These are phyloP conservation scores for Aculops lycopersici DNA, from an alignment of 1,140 invertebrate genomes.

Conservation along the genomic window DNA sequence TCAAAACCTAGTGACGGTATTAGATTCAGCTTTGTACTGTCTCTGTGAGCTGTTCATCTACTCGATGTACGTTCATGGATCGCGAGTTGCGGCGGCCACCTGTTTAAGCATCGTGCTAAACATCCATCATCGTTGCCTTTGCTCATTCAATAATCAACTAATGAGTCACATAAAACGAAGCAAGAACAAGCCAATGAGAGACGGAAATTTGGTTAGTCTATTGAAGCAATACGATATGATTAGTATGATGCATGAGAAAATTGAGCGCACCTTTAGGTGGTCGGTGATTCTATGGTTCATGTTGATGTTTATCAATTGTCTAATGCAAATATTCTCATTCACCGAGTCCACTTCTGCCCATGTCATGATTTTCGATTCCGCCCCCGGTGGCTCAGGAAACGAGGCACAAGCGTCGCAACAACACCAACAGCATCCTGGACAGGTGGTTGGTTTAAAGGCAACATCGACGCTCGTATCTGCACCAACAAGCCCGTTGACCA, in stretches of 20 bases:
- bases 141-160: neutral
- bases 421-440: no score
- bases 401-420: no score
- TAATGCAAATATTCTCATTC: neutral
- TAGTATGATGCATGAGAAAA: neutral
- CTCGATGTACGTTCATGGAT: neutral
- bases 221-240: neutral
- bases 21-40: no score
- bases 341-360: no score
- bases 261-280: neutral
- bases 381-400: no score
- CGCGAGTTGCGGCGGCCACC: neutral
- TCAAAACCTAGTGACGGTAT: no score
- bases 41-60: no score
- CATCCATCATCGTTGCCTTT: neutral
- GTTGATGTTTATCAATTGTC: neutral
- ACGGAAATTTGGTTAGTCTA: neutral
- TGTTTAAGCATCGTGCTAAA: neutral
- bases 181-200: neutral
- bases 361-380: no score
- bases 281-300: neutral
- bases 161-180: neutral
- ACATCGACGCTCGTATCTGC: no score
- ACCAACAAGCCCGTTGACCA: no score
- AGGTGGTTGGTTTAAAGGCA: no score